Conservation (phyloP, 2,113 vertebrate species). For the Pithys albifrons region DNA sequence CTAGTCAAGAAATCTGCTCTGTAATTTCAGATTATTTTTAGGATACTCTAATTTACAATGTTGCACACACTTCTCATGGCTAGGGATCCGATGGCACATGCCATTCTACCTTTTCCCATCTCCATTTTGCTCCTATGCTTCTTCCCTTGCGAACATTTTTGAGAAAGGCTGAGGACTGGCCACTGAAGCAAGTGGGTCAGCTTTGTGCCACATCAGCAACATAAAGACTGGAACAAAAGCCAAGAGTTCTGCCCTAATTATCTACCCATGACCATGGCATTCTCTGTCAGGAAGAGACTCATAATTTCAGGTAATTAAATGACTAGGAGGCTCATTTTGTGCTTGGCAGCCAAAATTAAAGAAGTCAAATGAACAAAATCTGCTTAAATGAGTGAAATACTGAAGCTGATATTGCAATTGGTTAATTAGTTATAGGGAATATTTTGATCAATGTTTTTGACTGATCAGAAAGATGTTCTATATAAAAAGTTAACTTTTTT, state of each 20-base stretch:
- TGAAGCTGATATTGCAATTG: neutral
- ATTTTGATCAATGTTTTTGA: conserved; percentile 37
- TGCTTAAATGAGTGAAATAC: conserved; percentile 22
- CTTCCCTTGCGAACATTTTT: neutral
- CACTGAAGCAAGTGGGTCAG: neutral
- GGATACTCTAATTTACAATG: neutral
- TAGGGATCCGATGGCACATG: accelerated
- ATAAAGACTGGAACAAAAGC: neutral
- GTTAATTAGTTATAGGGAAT: conserved; percentile 27
- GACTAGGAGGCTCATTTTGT: conserved; percentile 27
- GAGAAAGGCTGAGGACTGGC: neutral
- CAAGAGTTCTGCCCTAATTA: neutral
- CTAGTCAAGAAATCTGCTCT: neutral
- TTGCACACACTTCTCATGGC: neutral
- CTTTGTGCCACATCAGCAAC: neutral
- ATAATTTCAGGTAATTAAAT: conserved; percentile 59
- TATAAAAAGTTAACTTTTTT: neutral
- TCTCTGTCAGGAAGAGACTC: neutral
- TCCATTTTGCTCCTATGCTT: accelerated
- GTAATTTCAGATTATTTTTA: neutral
- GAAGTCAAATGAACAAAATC: conserved; percentile 21
- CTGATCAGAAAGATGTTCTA: neutral
- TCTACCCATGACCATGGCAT: neutral
- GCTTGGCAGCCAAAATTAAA: conserved; percentile 30
- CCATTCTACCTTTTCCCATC: neutral